phyloP scores from a whole-genome alignment of 2,797 vertebrate species.

The Neosilurus mollespiculum region DNA sequence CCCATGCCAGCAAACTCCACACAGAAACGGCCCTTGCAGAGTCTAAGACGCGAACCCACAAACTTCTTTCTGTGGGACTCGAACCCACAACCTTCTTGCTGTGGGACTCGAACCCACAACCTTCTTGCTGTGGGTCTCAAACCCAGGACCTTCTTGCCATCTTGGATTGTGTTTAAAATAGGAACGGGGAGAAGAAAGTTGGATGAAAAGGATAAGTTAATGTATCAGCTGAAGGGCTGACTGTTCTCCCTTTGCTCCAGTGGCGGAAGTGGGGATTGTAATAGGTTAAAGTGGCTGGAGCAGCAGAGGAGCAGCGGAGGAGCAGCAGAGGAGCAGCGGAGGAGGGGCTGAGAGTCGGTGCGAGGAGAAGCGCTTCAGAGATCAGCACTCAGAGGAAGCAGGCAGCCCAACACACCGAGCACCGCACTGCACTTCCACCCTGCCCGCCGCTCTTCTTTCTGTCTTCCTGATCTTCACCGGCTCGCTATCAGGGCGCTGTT shows the following conservation, averaged over 20 bases:
- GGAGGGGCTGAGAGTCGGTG: constrained; percentile 19
- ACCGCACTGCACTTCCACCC: constrained; percentile 37
- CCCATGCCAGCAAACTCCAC: too few species aligned
- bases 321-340: constrained; percentile 7
- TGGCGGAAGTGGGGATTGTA: constrained; percentile 24
- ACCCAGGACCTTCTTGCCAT: too few species aligned
- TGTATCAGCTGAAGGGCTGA: too few species aligned
- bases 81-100: too few species aligned
- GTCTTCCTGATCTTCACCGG: not conserved
- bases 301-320: not conserved
- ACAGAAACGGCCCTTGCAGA: too few species aligned
- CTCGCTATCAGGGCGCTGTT: constrained; percentile 5
- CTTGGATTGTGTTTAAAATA: not conserved
- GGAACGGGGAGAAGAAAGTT: not conserved
- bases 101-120: too few species aligned
- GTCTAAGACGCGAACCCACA: too few species aligned
- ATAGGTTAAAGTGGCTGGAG: constrained; percentile 35
- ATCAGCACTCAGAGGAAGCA: constrained; percentile 18
- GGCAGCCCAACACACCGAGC: constrained; percentile 37
- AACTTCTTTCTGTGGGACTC: too few species aligned
- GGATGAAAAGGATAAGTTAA: too few species aligned
- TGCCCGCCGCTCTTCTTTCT: not conserved
- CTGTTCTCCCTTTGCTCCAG: not conserved
- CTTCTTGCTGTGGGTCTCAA: too few species aligned
- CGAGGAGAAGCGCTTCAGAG: constrained; percentile 25